Evolutionary conservation across 2,888 invertebrate genomes (phyloP), one percentile per base, ranked within the genome.

Genomic region (Agrypnus murinus): DNA sequence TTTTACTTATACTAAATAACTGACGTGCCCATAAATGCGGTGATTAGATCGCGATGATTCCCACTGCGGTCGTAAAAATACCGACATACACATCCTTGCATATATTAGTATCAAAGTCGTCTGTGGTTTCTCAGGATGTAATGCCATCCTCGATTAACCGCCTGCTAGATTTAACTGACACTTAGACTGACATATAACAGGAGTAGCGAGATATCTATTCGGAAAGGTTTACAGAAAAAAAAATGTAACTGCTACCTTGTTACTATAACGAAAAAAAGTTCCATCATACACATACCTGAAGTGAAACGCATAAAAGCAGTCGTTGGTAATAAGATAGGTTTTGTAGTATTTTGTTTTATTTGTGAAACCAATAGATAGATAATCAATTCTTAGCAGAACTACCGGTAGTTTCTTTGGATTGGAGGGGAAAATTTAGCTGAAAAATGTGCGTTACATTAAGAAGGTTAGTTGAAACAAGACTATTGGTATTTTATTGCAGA

Each of bases 111-210:
- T 69, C 65, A 69, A 65, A 69, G 58, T 69, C 65, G 19, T 40
- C 46, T 38, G 67, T 48, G 59, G 45, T 66, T 65, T 69, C 69
- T 60, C 65, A 60, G 60, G 60, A 65, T 66, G 53, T 46, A 65
- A 60, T 62, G 70, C 57, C 65, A 66, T 65, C 65, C 48, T 38
- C 70, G 65, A 70, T 70, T 70, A 70, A 66, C 48, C 70, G 70
- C 70, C 38, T 55, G 65, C 55, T 69, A 59, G 55, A 62, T 46
- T 45, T 65, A 55, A 65, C 70, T 70, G 65, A 70, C 70, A 66
- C 70, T 60, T 15, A 12, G 59, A 70, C 53, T 60, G 70, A 62
- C 70, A 66, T 60, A 40, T 70, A 70, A 66, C 70, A 38, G 62
- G 36, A 65, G 62, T 45, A 66, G 53, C 65, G 53, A 43, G 55